Base-by-base conservation (phyloP, 2,888 invertebrate species). In the Digitonthophagus gazella region DNA sequence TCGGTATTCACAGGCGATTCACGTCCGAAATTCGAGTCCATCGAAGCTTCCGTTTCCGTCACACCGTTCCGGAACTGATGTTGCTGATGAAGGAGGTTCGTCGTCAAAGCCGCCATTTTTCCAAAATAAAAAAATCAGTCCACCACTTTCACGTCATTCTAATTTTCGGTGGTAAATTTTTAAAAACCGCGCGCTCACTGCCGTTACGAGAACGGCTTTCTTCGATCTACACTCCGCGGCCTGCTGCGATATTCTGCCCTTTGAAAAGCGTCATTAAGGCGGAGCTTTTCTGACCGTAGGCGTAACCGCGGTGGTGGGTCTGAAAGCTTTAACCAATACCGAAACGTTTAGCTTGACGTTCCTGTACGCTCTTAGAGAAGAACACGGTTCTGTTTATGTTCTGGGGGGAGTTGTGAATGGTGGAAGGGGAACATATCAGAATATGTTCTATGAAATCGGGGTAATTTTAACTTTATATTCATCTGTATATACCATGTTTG, bases 1-100 rank as follows among this genome's bases (percentile, higher is more conserved):
- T 86, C 83, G 70, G 85, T 85, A 18, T 71, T 69, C 11, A 22
- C 65, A 3, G 80, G 77, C 14, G 81, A 81, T 72, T 80, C 80
- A 63, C 80, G 71, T 58, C 80, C 80, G 72, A 78, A 80, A 72
- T 79, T 75, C 44, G 81, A 82, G 72, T 82, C 82, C 79, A 80
- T 79, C 14, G 80, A 80, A n/a, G 80, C 80, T 69, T 81, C 81
- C 61, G 77, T 78, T 54, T 75, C 78, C 58, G 79, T 72, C 11
- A 76, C 73, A 44, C 28, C 28, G 28, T 44, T 44, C 28, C 28
- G 28, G 11, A 44, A 44, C 11, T 44, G 28, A 44, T 78, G 79
- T 20, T 76, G 76, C 71, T 79, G 79, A 18, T 79, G 74, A 64
- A 78, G 72, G 56, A 74, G 65, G 65, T 71, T 74, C 5, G 73